A percentile compares a stretch with the other conserved stretches of the same genome.
phyloP scores from a whole-genome alignment of 2,113 vertebrate species.

The Channa maculata region DNA sequence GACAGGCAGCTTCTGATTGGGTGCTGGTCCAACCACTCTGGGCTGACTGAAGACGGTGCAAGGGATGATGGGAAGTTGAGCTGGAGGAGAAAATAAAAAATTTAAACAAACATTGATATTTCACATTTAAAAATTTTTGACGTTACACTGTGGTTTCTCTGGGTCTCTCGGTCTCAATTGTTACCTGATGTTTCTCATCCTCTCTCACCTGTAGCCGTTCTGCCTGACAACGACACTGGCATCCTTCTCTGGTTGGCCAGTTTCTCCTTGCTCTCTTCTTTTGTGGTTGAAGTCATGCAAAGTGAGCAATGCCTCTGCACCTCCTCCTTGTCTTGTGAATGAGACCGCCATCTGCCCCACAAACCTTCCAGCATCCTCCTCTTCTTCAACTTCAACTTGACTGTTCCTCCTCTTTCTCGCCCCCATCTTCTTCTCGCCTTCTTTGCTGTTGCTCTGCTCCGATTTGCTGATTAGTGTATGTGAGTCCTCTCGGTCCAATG shows the following conservation, averaged over 20 bases:
- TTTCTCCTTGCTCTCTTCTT: conserved; percentile 6
- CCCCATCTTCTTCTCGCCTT: not conserved
- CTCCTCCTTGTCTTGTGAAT: conserved; percentile 12
- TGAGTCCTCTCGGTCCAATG: conserved; percentile 6
- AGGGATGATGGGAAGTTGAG: conserved; percentile 24
- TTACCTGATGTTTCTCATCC: too few species aligned
- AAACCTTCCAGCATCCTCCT: conserved; percentile 47
- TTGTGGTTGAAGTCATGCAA: conserved; percentile 40
- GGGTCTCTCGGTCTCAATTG: not conserved
- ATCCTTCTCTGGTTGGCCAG: conserved; percentile 37
- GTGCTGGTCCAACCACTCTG: not conserved
- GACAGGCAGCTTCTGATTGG: conserved; percentile 15
- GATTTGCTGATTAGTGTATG: conserved; percentile 27
- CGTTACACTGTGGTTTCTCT: too few species aligned
- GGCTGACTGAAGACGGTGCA: conserved; percentile 24
- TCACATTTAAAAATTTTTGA: too few species aligned
- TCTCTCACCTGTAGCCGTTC: conserved; percentile 42
- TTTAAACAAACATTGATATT: not conserved
- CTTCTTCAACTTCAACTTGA: conserved; percentile 8
- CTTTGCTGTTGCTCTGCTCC: not conserved
- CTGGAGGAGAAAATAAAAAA: not conserved
- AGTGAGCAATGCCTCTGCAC: conserved; percentile 14
- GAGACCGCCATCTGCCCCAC: conserved; percentile 60
- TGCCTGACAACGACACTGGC: not conserved
- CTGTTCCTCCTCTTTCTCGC: conserved; percentile 33